Evolutionary conservation across 1,140 invertebrate species (phyloP).

Genomic region (Trichonephila clavipes): DNA sequence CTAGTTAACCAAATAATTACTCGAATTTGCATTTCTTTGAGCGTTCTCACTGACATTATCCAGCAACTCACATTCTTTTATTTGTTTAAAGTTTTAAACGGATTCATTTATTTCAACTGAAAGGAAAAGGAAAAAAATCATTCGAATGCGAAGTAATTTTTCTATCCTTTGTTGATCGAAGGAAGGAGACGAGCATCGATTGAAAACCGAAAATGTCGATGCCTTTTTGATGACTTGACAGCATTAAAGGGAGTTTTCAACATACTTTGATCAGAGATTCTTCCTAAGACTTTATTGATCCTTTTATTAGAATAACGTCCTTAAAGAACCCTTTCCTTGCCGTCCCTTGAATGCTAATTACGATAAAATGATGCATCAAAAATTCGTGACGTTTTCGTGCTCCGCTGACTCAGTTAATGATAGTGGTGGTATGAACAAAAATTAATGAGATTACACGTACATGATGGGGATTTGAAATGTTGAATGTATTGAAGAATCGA

Average conservation of each 20-base stretch:
- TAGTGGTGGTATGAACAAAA: slow-evolving; percentile 27
- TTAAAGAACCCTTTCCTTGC: neutral
- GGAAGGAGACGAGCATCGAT: neutral
- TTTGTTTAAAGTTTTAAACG: no score
- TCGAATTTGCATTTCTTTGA: no score
- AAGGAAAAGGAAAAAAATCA: no score
- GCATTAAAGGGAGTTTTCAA: neutral
- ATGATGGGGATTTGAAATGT: neutral
- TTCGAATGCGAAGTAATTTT: no score
- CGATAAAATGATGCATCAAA: slow-evolving; percentile 49
- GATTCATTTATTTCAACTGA: no score
- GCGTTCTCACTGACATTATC: no score
- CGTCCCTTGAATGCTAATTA: slow-evolving; percentile 20
- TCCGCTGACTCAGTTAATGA: slow-evolving; percentile 19
- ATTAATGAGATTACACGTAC: slow-evolving; percentile 51
- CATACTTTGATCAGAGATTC: neutral
- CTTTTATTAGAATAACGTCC: slow-evolving; percentile 25
- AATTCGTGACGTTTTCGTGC: slow-evolving; percentile 41
- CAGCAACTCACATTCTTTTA: no score
- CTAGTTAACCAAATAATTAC: no score
- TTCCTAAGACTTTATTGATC: neutral
- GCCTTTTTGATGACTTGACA: neutral
- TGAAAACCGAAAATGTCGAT: neutral
- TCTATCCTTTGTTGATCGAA: no score
- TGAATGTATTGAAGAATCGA: neutral